A percentile compares a stretch with the other conserved stretches of the same genome.
Conservation (phyloP, 2,797 vertebrate genomes). For the Sebastes diaconus region DNA sequence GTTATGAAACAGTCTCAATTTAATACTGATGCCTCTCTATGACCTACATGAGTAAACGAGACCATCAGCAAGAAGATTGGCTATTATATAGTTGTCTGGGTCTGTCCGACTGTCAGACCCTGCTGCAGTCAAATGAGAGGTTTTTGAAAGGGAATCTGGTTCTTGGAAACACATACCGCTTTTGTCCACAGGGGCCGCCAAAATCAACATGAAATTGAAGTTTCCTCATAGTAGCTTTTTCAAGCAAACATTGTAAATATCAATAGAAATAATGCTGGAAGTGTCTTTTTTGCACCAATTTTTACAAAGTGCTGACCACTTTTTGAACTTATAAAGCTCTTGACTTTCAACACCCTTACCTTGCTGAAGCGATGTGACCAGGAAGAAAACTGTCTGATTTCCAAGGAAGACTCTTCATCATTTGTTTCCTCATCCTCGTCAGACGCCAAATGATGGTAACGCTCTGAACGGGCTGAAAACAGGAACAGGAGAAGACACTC, state of each 20-base stretch:
- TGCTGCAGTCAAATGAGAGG: background rate
- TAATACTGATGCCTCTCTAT: background rate
- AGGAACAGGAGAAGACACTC: background rate
- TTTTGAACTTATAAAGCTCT: background rate
- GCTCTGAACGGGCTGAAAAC: slow-evolving; percentile 90
- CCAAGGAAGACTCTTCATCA: slow-evolving; percentile 92
- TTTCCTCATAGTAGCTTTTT: background rate
- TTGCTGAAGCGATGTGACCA: slow-evolving; percentile 99
- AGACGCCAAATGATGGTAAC: slow-evolving; percentile 93
- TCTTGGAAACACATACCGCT: background rate
- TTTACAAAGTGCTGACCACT: background rate
- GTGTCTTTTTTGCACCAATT: too few species aligned
- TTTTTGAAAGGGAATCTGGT: background rate
- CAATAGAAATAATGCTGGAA: background rate
- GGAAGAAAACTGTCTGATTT: slow-evolving; percentile 95
- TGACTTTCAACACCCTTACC: slow-evolving; percentile 71
- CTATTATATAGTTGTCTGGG: background rate
- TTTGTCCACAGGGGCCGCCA: background rate
- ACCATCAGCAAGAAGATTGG: background rate
- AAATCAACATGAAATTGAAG: background rate
- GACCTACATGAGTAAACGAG: background rate
- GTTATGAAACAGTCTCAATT: background rate
- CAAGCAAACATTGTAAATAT: background rate
- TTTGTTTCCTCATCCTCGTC: slow-evolving; percentile 95
- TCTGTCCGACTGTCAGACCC: background rate